Base-by-base conservation (phyloP, 2,113 vertebrate genomes). In the Aphelocoma coerulescens region DNA sequence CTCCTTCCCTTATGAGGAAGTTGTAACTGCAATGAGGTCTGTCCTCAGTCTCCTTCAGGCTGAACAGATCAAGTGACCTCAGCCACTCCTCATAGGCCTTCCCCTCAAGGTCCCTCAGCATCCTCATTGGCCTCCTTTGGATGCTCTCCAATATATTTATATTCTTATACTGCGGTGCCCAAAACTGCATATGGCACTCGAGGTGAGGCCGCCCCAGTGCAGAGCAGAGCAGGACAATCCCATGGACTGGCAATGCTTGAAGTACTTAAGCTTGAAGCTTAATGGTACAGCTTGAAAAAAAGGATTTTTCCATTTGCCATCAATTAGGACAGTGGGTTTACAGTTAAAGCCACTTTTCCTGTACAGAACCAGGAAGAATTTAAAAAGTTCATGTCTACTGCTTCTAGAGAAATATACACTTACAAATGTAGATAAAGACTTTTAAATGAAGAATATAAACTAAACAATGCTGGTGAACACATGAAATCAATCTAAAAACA, bases 401-500 rank as follows among this genome's bases (percentile, higher is more conserved):
- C 62, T 88, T 89, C 73, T 95, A 72, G 39, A 87, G 67, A 67
- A 85, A 81, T 62, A 39, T 13, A 76, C 35, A 94, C 17, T 52
- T 85, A 81, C 3, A 33, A 90, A 83, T 39, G 35, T 62, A 71
- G 27, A 41, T 67, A 62, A 85, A 35, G 49, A 62, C 33, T 84
- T 95, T 81, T 72, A 94, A 95, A 89, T 23, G 62, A 92, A 72
- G 16, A 88, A 66, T 63, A 66, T 55, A 94, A 73, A 72, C 43
- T 62, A 65, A 92, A 61, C 39, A 76, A 62, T 69, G 80, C 33
- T 76, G 43, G 59, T 67, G 48, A 91, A 72, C 55, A 59, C 32
- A 35, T 35, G 15, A 89, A 85, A 72, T 55, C 14, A 18, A 18
- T 48, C 57, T 62, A 62, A 85, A 95, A 75, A 49, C 8, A 62